Evolutionary conservation across 2,113 vertebrate species (phyloP), one percentile per base, ranked within the genome.

Genomic region (Patagioenas fasciata): DNA sequence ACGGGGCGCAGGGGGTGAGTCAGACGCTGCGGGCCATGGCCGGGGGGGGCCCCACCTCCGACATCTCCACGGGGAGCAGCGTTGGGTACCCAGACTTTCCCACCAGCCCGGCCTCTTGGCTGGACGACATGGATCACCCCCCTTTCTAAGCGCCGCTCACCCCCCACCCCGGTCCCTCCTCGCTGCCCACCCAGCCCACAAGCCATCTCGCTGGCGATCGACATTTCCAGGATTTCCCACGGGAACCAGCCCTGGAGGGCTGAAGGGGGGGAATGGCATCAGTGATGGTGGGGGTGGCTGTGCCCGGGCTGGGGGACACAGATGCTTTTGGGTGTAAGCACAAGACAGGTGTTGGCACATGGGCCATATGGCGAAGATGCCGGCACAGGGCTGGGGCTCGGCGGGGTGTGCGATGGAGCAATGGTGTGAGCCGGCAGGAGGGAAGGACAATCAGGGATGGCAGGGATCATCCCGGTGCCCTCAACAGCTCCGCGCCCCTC

Each of bases 71-170:
- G 21, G 99, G 99, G 42, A 99, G 99, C 98, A 99, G 99, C 96
- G 99, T 99, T 40, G 99, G 99, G 94, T 99, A 99, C 96, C 99
- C 99, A 26, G 99, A 99, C 98, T 99, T 99, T 98, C 99, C 99
- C 91, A 99, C 99, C 80, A 99, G 99, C 96, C 99, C 99, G 2
- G 99, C 98, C 75, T 99, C 99, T n/a, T 99, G 99, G 99, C 98
- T 99, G 74, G 99, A 99, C 28, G 99, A 99, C 97, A 99, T 99
- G 99, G 99, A 99, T 98, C 99, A 99, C 96, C 99, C 99, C 95
- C 99, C 99, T 97, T 99, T 99, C 98, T 99, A 99, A 98, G 93
- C 64, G 26, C 78, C 16, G 38, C 81, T 87, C 34, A 6, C 47
- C 57, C 34, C 60, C 48, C 6, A 3, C 51, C 75, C 90, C 19